Conservation (phyloP, 1,140 invertebrate species). For the Danaus melanippus region DNA sequence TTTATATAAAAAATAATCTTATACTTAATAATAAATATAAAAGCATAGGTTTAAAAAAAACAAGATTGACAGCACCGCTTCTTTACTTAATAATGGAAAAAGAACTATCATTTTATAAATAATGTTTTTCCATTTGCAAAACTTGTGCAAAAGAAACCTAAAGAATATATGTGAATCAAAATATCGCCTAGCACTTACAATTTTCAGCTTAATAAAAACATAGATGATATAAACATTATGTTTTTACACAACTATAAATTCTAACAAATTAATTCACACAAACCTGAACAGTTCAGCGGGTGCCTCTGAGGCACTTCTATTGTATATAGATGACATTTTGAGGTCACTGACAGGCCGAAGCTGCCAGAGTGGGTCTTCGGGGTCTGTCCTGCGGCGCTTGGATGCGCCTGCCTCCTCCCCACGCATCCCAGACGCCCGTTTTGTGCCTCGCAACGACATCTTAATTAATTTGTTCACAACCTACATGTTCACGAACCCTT, state of each 20-base stretch:
- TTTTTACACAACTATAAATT: background rate
- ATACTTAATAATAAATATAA: too few relatives aligned
- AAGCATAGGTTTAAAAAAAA: too few relatives aligned
- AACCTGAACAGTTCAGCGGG: conserved; percentile 88
- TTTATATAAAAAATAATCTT: too few relatives aligned
- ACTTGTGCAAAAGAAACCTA: background rate
- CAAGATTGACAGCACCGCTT: too few relatives aligned
- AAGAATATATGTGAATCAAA: background rate
- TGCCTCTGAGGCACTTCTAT: conserved; percentile 89
- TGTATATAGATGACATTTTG: conserved; percentile 91
- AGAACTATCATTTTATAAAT: background rate
- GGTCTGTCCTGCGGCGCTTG: conserved; percentile 78
- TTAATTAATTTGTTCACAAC: conserved; percentile 46
- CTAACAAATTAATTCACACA: conserved; percentile 26
- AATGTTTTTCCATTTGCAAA: background rate
- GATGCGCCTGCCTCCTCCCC: conserved; percentile 76
- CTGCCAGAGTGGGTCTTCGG: conserved; percentile 83
- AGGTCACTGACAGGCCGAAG: conserved; percentile 87
- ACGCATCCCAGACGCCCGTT: conserved; percentile 69
- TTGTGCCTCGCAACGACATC: conserved; percentile 67
- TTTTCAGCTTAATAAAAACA: background rate
- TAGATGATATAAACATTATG: conserved; percentile 1
- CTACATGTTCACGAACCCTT: conserved; percentile 64
- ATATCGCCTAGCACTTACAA: background rate
- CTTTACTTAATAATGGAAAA: too few relatives aligned